A percentile compares a stretch with the other conserved stretches of the same genome.
These are phyloP conservation scores for Nansenia antarctica DNA, from an alignment of 2,113 vertebrate genomes.

Conservation along the genomic window DNA sequence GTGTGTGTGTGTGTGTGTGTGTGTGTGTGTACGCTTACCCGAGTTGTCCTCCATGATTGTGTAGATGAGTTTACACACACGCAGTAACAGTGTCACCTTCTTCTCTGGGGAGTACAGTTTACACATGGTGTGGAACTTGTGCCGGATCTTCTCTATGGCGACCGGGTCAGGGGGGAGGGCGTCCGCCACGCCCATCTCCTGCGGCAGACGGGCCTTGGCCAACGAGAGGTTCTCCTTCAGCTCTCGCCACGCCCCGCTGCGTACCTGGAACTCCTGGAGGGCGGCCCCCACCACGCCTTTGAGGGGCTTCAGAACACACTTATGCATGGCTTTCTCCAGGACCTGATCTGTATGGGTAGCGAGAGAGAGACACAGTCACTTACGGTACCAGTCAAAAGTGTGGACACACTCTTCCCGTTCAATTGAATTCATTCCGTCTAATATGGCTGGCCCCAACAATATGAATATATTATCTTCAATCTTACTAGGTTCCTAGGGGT, in stretches of 20 bases:
- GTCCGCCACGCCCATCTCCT: slow-evolving; percentile 89
- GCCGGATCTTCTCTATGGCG: slow-evolving; percentile 90
- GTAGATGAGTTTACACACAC: slow-evolving; percentile 94
- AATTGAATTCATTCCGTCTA: too few species aligned
- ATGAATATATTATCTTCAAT: neutral
- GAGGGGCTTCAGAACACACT: slow-evolving; percentile 89
- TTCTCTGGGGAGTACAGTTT: slow-evolving; percentile 95
- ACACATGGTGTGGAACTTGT: slow-evolving; percentile 90
- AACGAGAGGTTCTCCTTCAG: slow-evolving; percentile 88
- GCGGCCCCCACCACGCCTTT: slow-evolving; percentile 81
- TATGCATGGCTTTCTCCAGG: slow-evolving; percentile 95
- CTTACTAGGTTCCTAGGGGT: neutral
- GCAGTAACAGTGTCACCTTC: slow-evolving; percentile 88
- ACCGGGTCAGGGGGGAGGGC: slow-evolving; percentile 81
- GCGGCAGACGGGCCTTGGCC: slow-evolving; percentile 84
- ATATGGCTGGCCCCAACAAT: too few species aligned
- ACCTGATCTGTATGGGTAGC: slow-evolving; percentile 81
- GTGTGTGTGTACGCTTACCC: slow-evolving; percentile 68
- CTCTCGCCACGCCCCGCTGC: slow-evolving; percentile 84
- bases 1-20: neutral
- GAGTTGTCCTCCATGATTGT: slow-evolving; percentile 94
- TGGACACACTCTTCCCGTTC: too few species aligned
- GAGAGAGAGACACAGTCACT: neutral
- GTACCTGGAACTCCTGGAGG: slow-evolving; percentile 79
- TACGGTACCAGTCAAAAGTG: neutral